Evolutionary conservation across 2,113 vertebrate species (phyloP), one percentile per base, ranked within the genome.

Genomic region (Passer domesticus): DNA sequence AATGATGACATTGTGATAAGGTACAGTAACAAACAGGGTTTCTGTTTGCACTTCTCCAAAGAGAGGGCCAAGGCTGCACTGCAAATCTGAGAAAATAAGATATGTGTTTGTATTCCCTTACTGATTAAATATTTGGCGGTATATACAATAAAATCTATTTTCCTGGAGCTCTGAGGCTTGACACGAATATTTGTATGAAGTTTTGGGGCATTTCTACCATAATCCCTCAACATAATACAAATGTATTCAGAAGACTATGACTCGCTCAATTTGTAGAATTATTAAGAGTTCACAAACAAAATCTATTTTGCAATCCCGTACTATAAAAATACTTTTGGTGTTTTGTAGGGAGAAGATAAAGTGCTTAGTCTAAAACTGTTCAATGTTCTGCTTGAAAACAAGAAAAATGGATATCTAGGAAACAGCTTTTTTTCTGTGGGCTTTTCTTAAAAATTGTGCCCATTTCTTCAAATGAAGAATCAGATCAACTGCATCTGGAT

Each of bases 51-150:
- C 20, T 95, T 91, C 66, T 72, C 4, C 53, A 90, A 74, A 96
- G 73, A 80, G 37, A 90, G 83, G 81, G 83, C 90, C 64, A 89
- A 59, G 2, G 7, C 50, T 93, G 62, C 22, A 78, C 24, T 63
- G 60, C 72, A 93, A 87, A 87, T 82, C 37, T 95, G 67, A 91
- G 83, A 92, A 94, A 96, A 95, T 55, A 90, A 67, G 5, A 10
- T 68, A 88, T 49, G 23, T 66, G n/a, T 86, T 96, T 95, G 44
- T 96, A 76, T 81, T 97, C 83, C 83, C 95, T 95, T 92, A 77
- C 76, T 96, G 50, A 83, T 96, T 97, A 96, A 96, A 97, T 89
- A 97, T 97, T 96, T 97, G 90, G 81, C 87, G 83, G 72, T 55
- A 63, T 88, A 80, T 80, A 77, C 59, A 95, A 96, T 94, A 95